A percentile compares a stretch with the other conserved stretches of the same genome.
Evolutionary conservation across 1,140 invertebrate genomes (phyloP).

Genomic region (Phthorimaea operculella): DNA sequence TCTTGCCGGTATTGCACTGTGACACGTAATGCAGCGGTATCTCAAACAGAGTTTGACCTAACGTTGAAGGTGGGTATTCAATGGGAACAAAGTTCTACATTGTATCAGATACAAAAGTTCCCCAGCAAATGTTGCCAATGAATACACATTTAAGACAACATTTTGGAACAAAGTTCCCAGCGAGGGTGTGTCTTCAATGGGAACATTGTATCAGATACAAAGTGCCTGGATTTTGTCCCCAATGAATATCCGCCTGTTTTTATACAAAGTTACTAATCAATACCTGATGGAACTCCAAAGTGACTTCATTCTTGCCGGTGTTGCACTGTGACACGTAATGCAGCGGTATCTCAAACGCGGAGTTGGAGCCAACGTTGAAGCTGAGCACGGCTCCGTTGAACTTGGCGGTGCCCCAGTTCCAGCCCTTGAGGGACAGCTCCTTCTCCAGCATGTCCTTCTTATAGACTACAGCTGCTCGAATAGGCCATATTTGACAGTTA

Average conservation of each 20-base stretch:
- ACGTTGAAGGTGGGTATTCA: conserved; percentile 96
- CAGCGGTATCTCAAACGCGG: conserved; percentile 96
- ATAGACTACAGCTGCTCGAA: too few species aligned
- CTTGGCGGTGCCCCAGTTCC: conserved; percentile 98
- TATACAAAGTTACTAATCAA: too few species aligned
- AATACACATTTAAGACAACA: too few species aligned
- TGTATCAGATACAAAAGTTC: too few species aligned
- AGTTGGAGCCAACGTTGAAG: conserved; percentile 90
- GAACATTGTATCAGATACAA: too few species aligned
- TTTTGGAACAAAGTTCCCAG: too few species aligned
- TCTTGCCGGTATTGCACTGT: conserved; percentile 96
- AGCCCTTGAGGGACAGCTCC: conserved; percentile 95
- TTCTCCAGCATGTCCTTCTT: conserved; percentile 89
- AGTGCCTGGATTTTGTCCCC: too few species aligned
- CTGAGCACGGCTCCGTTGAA: conserved; percentile 92
- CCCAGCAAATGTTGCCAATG: too few species aligned
- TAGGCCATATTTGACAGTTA: too few species aligned
- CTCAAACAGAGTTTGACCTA: conserved; percentile 91
- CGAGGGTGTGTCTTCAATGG: too few species aligned
- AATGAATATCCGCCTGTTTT: too few species aligned
- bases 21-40: conserved; percentile 96
- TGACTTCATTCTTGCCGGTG: conserved; percentile 99
- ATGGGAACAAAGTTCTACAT: too few species aligned
- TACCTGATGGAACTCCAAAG: conserved; percentile 96
- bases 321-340: conserved; percentile 96